Base-by-base conservation (phyloP, 2,888 invertebrate species). In the Chydorus sphaericus region DNA sequence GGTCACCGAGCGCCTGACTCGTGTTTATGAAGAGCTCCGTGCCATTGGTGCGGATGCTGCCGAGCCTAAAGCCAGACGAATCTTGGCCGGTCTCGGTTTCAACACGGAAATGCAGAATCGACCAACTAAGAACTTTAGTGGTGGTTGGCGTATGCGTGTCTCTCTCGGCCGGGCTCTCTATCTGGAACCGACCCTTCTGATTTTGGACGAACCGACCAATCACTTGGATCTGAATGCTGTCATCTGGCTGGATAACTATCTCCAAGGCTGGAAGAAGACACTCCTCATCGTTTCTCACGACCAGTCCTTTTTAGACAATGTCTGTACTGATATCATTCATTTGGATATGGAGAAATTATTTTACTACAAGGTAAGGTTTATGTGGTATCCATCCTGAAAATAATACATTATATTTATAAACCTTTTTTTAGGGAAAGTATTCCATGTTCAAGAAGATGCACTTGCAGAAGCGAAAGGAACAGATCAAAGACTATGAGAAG, bases 401-500 rank as follows among this genome's bases (percentile, higher is more conserved):
- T n/a, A n/a, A n/a, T n/a, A n/a, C n/a, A n/a, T n/a, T n/a, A n/a
- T n/a, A n/a, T n/a, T n/a, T n/a, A n/a, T n/a, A n/a, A n/a, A n/a
- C n/a, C n/a, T n/a, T n/a, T n/a, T n/a, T n/a, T n/a, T n/a, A n/a
- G n/a, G 98, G 98, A 60, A 96, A 96, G 71, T 94, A 93, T 68
- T 87, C 88, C 5, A 90, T 90, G 82, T 98, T 98, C 70, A 97
- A 97, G 73, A 97, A 97, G 72, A 98, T 99, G 97, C 85, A 85
- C 69, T 83, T 83, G 1, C 97, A 98, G 69, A 97, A 98, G 71
- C 76, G 87, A 28, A 88, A 88, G 66, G 97, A 98, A 71, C 86
- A 88, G 79, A 75, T 86, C 51, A 98, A 98, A 69, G 94, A 96
- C 61, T 99, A 86, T 67, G 98, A 99, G 68, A 96, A 96, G 67